phyloP scores from a whole-genome alignment of 2,113 vertebrate genomes.

The Hemichromis elongatus region DNA sequence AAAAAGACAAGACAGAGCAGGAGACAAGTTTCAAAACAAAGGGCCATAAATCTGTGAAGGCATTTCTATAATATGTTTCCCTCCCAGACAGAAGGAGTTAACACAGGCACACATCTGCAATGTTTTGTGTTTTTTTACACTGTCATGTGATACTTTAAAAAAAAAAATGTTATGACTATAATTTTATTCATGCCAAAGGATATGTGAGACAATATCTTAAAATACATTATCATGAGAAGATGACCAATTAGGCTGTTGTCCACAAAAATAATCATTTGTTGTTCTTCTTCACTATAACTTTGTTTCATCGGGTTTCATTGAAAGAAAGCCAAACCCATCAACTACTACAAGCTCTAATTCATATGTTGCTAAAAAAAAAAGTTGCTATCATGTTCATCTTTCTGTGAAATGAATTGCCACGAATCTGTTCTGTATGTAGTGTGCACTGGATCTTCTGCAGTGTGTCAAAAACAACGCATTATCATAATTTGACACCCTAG shows the following conservation, averaged over 20 bases:
- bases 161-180: constrained; percentile 54
- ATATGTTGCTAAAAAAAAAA: background rate
- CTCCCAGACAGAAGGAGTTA: constrained; percentile 27
- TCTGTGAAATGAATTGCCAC: background rate
- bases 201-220: constrained; percentile 61
- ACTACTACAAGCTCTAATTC: background rate
- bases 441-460: background rate
- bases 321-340: background rate
- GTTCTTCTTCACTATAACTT: background rate
- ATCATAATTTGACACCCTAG: background rate
- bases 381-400: background rate
- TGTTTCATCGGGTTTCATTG: background rate
- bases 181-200: constrained; percentile 38
- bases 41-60: constrained; percentile 38
- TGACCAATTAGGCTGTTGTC: background rate
- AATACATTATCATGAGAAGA: constrained; percentile 18
- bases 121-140: constrained; percentile 51
- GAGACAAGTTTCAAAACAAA: constrained; percentile 37
- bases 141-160: constrained; percentile 56
- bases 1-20: constrained; percentile 14
- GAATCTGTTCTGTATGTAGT: background rate
- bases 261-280: background rate
- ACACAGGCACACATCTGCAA: constrained; percentile 40
- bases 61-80: constrained; percentile 31
- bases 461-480: background rate